These are phyloP conservation scores for Poecilia gillii DNA, from an alignment of 2,797 vertebrate species.

Conservation along the genomic window DNA sequence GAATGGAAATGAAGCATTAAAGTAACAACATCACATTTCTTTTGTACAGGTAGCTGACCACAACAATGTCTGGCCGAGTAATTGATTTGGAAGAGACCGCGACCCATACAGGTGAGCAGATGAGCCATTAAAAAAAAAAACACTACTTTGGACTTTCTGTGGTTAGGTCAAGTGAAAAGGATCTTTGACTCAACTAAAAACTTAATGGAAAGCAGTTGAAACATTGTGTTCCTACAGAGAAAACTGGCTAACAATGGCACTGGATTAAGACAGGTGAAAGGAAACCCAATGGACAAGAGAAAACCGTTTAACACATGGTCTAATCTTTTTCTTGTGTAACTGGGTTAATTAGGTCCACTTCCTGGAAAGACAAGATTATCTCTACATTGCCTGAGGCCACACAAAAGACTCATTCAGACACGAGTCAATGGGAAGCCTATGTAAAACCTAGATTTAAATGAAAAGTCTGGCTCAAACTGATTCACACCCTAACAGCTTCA, in stretches of 20 bases:
- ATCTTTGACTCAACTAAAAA: neutral
- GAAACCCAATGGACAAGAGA: neutral
- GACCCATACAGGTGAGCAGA: constrained; percentile 89
- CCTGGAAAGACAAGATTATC: constrained; percentile 39
- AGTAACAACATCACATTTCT: neutral
- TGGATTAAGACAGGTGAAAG: neutral
- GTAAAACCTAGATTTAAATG: neutral
- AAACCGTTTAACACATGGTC: constrained; percentile 35
- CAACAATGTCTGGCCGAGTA: constrained; percentile 76
- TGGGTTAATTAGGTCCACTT: constrained; percentile 43
- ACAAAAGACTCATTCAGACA: neutral
- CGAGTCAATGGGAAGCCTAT: neutral
- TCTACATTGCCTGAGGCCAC: constrained; percentile 4
- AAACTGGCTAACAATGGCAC: constrained; percentile 1
- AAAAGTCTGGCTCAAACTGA: neutral
- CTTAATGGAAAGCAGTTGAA: neutral
- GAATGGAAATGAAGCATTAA: neutral
- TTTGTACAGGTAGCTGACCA: constrained; percentile 46
- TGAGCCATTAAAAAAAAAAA: neutral
- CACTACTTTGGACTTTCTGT: neutral
- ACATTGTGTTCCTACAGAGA: neutral
- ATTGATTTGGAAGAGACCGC: constrained; percentile 85
- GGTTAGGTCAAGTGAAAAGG: neutral
- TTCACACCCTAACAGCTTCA: neutral
- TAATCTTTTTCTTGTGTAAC: constrained; percentile 70